Percentiles rank a stretch among this genome's conserved stretches.
Evolutionary conservation across 2,113 vertebrate genomes (phyloP).

Genomic region (Sapajus apella): DNA sequence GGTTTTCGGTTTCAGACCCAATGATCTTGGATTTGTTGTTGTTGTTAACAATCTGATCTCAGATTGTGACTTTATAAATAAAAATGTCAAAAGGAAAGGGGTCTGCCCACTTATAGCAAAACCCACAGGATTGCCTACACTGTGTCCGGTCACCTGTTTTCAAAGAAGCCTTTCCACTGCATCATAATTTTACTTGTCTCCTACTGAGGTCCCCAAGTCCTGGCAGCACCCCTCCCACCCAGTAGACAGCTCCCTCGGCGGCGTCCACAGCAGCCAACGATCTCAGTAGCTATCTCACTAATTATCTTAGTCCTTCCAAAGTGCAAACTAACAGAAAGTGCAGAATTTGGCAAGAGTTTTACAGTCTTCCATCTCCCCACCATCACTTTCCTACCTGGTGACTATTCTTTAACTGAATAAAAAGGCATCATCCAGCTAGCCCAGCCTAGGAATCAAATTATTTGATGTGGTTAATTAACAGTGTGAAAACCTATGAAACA

Average conservation of each 20-base stretch:
- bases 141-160: rapidly evolving
- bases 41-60: not conserved
- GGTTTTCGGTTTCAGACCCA: not conserved
- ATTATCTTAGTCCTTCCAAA: not conserved
- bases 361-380: not conserved
- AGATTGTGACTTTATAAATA: not conserved
- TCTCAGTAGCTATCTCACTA: not conserved
- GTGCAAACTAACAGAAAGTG: not conserved
- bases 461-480: slow-evolving; percentile 44
- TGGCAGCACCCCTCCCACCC: not conserved
- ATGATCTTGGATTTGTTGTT: not conserved
- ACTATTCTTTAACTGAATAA: not conserved
- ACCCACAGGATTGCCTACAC: no score
- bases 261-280: not conserved
- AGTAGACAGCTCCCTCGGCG: rapidly evolving
- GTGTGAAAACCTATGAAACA: not conserved
- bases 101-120: not conserved
- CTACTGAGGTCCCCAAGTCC: not conserved
- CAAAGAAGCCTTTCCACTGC: not conserved
- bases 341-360: not conserved
- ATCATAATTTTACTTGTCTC: rapidly evolving
- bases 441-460: slow-evolving; percentile 5
- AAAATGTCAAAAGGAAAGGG: not conserved
- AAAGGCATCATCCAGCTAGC: not conserved
- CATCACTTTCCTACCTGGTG: not conserved